phyloP scores from a whole-genome alignment of 2,888 invertebrate genomes.

The Coronaproctus castanopsis region DNA sequence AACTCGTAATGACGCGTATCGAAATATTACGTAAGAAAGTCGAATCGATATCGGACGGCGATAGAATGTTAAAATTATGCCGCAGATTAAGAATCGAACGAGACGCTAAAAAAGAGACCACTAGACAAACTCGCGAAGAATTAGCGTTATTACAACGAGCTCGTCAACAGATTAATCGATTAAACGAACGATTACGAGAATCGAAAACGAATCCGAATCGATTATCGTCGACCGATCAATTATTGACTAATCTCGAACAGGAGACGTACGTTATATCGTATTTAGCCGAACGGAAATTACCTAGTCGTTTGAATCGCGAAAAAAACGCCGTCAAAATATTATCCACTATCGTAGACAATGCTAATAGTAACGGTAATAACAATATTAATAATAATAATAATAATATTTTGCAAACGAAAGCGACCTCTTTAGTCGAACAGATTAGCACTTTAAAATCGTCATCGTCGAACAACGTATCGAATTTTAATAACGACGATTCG shows the following conservation, averaged over 20 bases:
- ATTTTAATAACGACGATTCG: background rate
- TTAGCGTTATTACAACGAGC: slow-evolving; percentile 30
- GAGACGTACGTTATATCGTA: slow-evolving; percentile 54
- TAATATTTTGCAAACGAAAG: slow-evolving; percentile 39
- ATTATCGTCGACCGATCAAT: slow-evolving; percentile 25
- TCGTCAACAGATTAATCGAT: slow-evolving; percentile 35
- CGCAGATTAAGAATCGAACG: slow-evolving; percentile 34
- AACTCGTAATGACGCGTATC: slow-evolving; percentile 43
- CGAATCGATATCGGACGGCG: slow-evolving; percentile 42
- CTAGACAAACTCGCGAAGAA: slow-evolving; percentile 36
- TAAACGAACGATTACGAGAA: slow-evolving; percentile 39
- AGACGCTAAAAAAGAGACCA: slow-evolving; percentile 36
- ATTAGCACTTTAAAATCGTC: slow-evolving; percentile 36
- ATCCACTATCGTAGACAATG: too few species aligned
- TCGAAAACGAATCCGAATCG: slow-evolving; percentile 2
- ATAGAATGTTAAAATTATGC: slow-evolving; percentile 34
- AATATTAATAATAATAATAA: slow-evolving; percentile 45
- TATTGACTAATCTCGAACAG: slow-evolving; percentile 51
- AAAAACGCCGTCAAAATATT: slow-evolving; percentile 47
- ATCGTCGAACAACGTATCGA: too few species aligned
- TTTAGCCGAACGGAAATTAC: slow-evolving; percentile 56
- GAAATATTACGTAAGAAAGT: slow-evolving; percentile 36
- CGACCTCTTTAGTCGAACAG: slow-evolving; percentile 28
- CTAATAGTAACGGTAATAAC: slow-evolving; percentile 42
- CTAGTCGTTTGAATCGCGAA: slow-evolving; percentile 42